Conservation (phyloP, 2,797 vertebrate genomes). For the Urophycis tenuis region DNA sequence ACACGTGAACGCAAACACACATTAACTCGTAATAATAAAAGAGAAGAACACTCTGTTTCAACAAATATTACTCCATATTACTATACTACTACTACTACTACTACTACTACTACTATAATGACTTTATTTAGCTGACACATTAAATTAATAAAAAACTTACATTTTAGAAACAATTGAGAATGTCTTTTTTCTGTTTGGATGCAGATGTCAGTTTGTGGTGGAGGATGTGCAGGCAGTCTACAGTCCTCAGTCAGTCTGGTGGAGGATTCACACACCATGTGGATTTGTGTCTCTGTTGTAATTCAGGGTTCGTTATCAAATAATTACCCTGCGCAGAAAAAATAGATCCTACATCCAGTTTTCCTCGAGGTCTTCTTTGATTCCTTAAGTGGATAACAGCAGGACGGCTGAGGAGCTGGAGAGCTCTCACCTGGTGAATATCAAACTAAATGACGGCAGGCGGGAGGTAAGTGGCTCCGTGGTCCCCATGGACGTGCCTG, state of each 20-base stretch:
- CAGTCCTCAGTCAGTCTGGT: too few species aligned
- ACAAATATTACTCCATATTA: too few species aligned
- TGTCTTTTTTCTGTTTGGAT: too few species aligned
- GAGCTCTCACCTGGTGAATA: conserved; percentile 68
- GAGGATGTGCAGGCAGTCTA: too few species aligned
- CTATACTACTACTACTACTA: too few species aligned
- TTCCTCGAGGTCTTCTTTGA: neutral
- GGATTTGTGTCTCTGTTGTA: neutral
- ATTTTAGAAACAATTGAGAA: too few species aligned
- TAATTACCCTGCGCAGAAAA: neutral
- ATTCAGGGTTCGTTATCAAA: neutral
- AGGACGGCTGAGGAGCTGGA: conserved; percentile 25
- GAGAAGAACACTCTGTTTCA: too few species aligned
- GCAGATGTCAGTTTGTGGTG: too few species aligned
- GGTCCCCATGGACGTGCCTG: conserved; percentile 69
- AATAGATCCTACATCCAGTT: neutral
- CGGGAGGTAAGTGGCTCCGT: conserved; percentile 67
- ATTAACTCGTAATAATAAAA: neutral
- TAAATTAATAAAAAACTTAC: too few species aligned
- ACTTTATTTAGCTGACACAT: too few species aligned
- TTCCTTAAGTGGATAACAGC: conserved; percentile 30
- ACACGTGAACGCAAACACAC: too few species aligned
- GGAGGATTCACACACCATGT: neutral
- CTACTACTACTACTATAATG: too few species aligned
- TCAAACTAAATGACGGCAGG: conserved; percentile 70